Evolutionary conservation across 2,888 invertebrate genomes (phyloP), one percentile per base, ranked within the genome.

Genomic region (Xylota segnis): DNA sequence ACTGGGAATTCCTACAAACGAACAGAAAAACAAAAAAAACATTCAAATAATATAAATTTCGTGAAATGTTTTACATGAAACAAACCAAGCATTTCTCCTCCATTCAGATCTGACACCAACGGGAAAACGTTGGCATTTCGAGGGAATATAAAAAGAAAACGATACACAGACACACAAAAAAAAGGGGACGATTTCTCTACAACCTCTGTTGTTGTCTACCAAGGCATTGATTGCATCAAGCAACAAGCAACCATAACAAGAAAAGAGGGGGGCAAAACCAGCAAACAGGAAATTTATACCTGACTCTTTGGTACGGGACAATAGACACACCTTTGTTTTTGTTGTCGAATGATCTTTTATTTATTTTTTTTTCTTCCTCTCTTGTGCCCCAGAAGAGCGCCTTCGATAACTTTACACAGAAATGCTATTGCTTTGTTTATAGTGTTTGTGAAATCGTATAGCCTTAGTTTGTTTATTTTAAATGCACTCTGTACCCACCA

Each of bases 241-340:
- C 77, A 83, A 72, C 52, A 63, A 65, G 66, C 58, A 61, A 82
- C 68, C 54, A 63, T 76, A 71, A 47, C 29, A 65, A 47, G 58
- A 63, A 45, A 14, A 74, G 65, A 56, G 50, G 23, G 56, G 40
- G 54, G 18, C n/a, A n/a, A 47, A 56, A 61, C 50, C 14, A 83
- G 29, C 59, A 77, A 58, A 74, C 59, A 79, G 63, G 50, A 79
- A 75, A 79, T 65, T 70, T 74, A 59, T 84, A 79, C 83, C 83
- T 75, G 79, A 34, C 70, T 65, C 40, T 75, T 59, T 29, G 18
- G 56, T 61, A 54, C 63, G 74, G 68, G 56, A 79, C 74, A 58
- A 79, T 79, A 75, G 65, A 52, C 74, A 79, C 74, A 84, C 74
- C 70, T 79, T 79, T 84, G 79, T 79, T 70, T 83, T 75, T 52